Percentiles rank a stretch among this genome's conserved stretches.
phyloP scores from a whole-genome alignment of 2,113 vertebrate genomes.

The Esox niger region DNA sequence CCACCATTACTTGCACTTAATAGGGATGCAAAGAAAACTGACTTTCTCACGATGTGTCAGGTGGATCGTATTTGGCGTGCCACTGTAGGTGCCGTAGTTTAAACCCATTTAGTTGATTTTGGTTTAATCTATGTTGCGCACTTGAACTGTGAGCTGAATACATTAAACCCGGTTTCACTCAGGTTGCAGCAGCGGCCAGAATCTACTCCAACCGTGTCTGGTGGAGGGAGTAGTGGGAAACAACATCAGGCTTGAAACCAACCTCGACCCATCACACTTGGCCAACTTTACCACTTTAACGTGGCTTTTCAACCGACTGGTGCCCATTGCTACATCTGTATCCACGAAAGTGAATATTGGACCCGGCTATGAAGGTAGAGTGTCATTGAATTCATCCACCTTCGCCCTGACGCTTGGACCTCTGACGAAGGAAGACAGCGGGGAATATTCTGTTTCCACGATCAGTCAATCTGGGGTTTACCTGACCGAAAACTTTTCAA shows the following conservation, averaged over 20 bases:
- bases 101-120: too few species aligned
- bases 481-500: accelerated
- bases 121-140: neutral
- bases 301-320: neutral
- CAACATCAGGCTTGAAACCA: conserved; percentile 19
- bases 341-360: accelerated
- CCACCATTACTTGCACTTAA: neutral
- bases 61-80: neutral
- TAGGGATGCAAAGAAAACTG: neutral
- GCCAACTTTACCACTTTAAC: accelerated
- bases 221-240: conserved; percentile 29
- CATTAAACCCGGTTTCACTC: neutral
- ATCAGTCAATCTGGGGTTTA: accelerated
- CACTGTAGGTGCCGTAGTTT: neutral
- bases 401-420: conserved; percentile 6
- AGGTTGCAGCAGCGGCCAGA: conserved; percentile 24
- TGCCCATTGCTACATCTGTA: neutral
- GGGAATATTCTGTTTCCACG: neutral
- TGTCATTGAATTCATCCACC: neutral
- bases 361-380: neutral
- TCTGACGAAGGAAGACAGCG: conserved; percentile 7
- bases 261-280: neutral
- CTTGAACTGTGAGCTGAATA: neutral
- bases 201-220: accelerated
- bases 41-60: neutral